These are phyloP conservation scores for Nylanderia fulva DNA, from an alignment of 1,140 invertebrate genomes.

Conservation along the genomic window DNA sequence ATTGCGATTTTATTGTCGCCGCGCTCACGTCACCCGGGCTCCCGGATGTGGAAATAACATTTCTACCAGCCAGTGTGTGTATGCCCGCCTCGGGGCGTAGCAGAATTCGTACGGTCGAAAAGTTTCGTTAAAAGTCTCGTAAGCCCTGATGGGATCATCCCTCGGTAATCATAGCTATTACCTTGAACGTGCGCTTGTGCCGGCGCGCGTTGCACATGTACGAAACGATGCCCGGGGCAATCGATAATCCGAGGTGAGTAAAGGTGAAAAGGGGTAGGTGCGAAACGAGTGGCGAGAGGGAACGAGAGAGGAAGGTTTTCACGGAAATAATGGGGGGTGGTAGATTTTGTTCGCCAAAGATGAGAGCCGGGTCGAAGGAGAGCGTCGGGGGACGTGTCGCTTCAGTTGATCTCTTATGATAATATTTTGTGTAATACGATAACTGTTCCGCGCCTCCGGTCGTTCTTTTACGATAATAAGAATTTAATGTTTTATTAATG, in stretches of 20 bases:
- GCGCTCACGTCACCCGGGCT: constrained; percentile 14
- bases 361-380: constrained; percentile 63
- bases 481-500: constrained; percentile 30
- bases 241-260: constrained; percentile 74
- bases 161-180: constrained; percentile 73
- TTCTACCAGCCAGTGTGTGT: constrained; percentile 10
- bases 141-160: constrained; percentile 71
- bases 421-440: constrained; percentile 50
- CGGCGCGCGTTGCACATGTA: constrained; percentile 51
- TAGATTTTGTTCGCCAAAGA: constrained; percentile 67
- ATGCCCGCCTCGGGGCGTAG: constrained; percentile 15
- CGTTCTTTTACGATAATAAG: background rate
- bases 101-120: constrained; percentile 57
- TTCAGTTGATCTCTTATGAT: constrained; percentile 3
- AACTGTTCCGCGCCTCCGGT: background rate
- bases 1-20: constrained; percentile 58
- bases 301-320: constrained; percentile 70
- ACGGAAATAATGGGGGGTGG: constrained; percentile 68
- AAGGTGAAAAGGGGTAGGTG: constrained; percentile 75
- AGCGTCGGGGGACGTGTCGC: constrained; percentile 17
- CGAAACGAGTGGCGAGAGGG: constrained; percentile 70
- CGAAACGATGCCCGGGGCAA: constrained; percentile 67
- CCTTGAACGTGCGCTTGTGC: constrained; percentile 64
- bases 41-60: constrained; percentile 40
- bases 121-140: constrained; percentile 66